Evolutionary conservation across 2,797 vertebrate genomes (phyloP), one percentile per base, ranked within the genome.

Genomic region (Clangula hyemalis): DNA sequence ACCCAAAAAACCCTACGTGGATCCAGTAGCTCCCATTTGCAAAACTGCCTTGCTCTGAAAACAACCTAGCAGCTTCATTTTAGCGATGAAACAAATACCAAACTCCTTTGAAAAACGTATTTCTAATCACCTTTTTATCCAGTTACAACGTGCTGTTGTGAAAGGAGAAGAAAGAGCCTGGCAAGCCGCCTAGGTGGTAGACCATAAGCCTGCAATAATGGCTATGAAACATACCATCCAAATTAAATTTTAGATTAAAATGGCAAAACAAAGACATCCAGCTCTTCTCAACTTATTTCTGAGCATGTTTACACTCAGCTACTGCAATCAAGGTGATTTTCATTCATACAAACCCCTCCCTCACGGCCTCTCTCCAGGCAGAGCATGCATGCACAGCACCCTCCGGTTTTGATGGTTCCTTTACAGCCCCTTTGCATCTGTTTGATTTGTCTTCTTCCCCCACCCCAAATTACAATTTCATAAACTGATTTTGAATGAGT

Each of bases 91-190:
- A 91, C 85, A 73, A 88, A 96, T 13, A 60, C 64, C 89, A 91
- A 58, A 21, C 32, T 90, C 87, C 85, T 92, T n/a, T 43, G 78
- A 89, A 93, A 90, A 76, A 25, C 34, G 68, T 45, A 91, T 32
- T 93, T 69, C 91, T 92, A 65, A 85, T 73, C 54, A 82, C 8
- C 21, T 49, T 80, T 94, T 89, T 43, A 85, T 77, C 32, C 90
- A 36, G 39, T 41, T 43, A 89, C 78, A 75, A 62, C 27, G 27
- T 30, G 38, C 64, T 74, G 47, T 19, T 93, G 83, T 77, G 68
- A 66, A 83, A 87, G 60, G 61, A 76, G 71, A 91, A 96, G 49
- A 65, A 88, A 61, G 28, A 85, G 45, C 54, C 41, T 51, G 51
- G 57, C 64, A 93, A 94, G 80, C 69, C 71, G 85, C 76, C 43